A percentile compares a stretch with the other conserved stretches of the same genome.
Conservation (phyloP, 2,113 vertebrate species). For the Paradoxurus hermaphroditus region DNA sequence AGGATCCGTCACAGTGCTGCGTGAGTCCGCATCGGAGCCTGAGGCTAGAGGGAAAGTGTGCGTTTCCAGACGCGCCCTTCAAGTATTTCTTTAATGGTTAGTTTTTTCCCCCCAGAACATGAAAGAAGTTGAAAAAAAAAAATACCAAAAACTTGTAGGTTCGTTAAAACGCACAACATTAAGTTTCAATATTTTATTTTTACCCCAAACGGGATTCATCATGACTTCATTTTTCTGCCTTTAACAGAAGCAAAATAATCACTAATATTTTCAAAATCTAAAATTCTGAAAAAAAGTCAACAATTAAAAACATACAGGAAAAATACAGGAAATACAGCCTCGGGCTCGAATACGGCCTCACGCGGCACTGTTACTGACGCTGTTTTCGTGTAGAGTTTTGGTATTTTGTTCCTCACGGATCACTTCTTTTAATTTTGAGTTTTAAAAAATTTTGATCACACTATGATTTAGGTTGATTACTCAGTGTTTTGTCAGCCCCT, state of each 20-base stretch:
- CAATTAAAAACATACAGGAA: background rate
- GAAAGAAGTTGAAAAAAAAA: background rate
- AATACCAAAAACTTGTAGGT: background rate
- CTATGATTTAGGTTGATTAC: background rate
- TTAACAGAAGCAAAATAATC: background rate
- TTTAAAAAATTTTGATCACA: background rate
- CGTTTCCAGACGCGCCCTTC: accelerated
- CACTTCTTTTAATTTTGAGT: background rate
- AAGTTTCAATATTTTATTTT: constrained; percentile 7
- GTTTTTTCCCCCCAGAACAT: background rate
- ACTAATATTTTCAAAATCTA: background rate
- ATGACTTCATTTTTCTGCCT: background rate
- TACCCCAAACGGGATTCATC: background rate
- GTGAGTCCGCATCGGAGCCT: background rate
- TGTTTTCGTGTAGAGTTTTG: background rate
- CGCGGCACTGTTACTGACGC: background rate
- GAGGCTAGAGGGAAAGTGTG: background rate
- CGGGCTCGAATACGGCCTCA: background rate
- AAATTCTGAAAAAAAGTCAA: background rate
- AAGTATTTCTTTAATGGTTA: background rate
- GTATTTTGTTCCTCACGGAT: background rate
- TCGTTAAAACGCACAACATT: background rate
- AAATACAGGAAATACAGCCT: background rate
- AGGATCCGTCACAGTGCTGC: accelerated
- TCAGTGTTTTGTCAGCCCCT: background rate